Base-by-base conservation (phyloP, 2,888 invertebrate species). In the Phytoseiulus persimilis region DNA sequence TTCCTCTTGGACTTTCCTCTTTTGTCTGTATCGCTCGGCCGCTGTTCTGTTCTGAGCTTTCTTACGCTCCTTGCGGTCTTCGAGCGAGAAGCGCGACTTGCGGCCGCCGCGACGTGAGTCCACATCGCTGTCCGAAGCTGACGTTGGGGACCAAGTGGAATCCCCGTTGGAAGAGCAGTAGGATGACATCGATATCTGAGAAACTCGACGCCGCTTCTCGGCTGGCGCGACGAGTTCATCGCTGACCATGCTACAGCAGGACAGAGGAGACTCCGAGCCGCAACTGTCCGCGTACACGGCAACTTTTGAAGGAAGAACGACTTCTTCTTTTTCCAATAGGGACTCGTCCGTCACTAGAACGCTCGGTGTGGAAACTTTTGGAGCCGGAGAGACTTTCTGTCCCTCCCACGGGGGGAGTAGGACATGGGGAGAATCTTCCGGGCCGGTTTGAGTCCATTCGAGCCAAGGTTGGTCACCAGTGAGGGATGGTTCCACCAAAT, bases 11-110 rank as follows among this genome's bases (percentile, higher is more conserved):
- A 39, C 39, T 39, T 45, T 33, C 87, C 87, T 87, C 33, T 87
- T 87, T 14, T 87, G 87, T 33, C 87, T 14, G 33, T 87, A 87
- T 33, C 87, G 32, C 45, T 87, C 87, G 11, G 87, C 87, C 11
- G 87, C 87, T 28, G 87, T 87, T 39, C 87, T 32, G 87, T 87
- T 87, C 33, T 87, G 87, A n/a, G 87, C 87, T 31, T 87, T 87
- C 33, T 87, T 87, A 39, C 87, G 87, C 87, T 87, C 87, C 23
- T 87, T 87, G 39, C 87, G 87, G 23, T 87, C 87, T 87, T 87
- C 87, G 9, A 39, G 87, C 32, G 87, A 32, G 39, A 87, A 87
- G 9, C 87, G 87, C 31, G 87, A 87, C 45, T 45, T 33, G n/a
- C 87, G 32, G 32, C 87, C 87, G 18, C 83, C 83, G 83, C 83